Evolutionary conservation across 2,888 invertebrate species (phyloP).

Genomic region (Rhagophthalmus giganteus): DNA sequence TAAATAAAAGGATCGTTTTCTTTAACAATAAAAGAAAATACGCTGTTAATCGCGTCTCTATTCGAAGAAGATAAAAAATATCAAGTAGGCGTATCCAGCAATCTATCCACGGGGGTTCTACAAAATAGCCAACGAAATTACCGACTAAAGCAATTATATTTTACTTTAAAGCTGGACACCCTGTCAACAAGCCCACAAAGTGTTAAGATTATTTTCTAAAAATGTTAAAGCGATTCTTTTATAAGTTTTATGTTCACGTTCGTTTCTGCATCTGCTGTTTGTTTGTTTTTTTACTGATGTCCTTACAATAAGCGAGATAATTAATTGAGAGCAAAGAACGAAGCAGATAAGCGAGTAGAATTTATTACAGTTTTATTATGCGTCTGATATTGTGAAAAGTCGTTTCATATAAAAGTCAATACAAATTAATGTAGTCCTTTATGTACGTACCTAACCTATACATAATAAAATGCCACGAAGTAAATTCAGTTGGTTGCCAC

Average conservation of each 20-base stretch:
- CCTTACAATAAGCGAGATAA: constrained; percentile 4
- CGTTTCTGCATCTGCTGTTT: constrained; percentile 6
- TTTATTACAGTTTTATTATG: constrained; percentile 13
- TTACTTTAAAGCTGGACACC: constrained; percentile 26
- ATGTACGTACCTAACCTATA: too few relatives aligned
- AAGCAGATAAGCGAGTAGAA: constrained; percentile 10
- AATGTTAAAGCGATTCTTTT: constrained; percentile 20
- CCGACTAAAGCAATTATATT: constrained; percentile 29
- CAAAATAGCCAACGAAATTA: constrained; percentile 25
- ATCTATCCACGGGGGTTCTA: constrained; percentile 29
- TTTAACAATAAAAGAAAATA: constrained; percentile 9
- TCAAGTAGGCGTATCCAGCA: constrained; percentile 23
- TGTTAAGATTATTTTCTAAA: constrained; percentile 27
- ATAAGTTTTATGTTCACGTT: constrained; percentile 13
- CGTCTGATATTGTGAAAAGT: constrained; percentile 30
- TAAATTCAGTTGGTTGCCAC: too few relatives aligned
- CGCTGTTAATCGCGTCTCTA: constrained; percentile 5
- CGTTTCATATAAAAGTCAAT: too few relatives aligned
- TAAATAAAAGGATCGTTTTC: constrained; percentile 7
- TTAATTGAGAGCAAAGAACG: constrained; percentile 2
- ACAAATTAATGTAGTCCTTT: too few relatives aligned
- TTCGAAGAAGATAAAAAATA: constrained; percentile 11
- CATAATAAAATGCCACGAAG: too few relatives aligned
- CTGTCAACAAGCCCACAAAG: constrained; percentile 33
- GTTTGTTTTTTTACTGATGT: constrained; percentile 6